Base-by-base conservation (phyloP, 2,888 invertebrate genomes). In the Antitype chi region DNA sequence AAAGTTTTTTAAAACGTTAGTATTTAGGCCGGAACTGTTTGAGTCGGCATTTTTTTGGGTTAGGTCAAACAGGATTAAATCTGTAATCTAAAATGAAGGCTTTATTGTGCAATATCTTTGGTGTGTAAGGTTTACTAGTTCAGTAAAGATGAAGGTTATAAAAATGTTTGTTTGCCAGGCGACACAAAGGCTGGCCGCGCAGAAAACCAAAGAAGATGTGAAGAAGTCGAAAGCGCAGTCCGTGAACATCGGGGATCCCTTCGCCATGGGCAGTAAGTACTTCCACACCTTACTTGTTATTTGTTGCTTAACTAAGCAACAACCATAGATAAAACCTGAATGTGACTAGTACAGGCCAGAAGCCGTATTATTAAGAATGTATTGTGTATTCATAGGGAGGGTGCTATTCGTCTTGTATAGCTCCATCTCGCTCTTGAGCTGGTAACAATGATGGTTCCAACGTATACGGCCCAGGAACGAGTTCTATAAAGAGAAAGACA, bases 171-270 rank as follows among this genome's bases (percentile, higher is more conserved):
- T 52, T 81, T 15, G 0, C 3, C 97, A 99, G 97, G 97, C 97
- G 43, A 98, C 98, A 25, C 99, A 99, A 96, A 97, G 98, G 88
- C 97, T 98, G 90, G 99, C 99, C 8, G 99, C 99, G 15, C 98
- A 98, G 89, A 99, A 99, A 93, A 99, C 99, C 89, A 99, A 98
- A 91, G 99, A 98, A 88, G 98, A 99, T 93, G 97, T 99, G 28
- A 97, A 98, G 88, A 98, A 98, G 92, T 98, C 97, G 55, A 98
- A 98, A 90, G 98, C 98, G 2, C 97, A 97, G 90, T 91, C 91
- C 5, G 91, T 94, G 57, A 92, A 87, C 79, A 92, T 97, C 53
- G 96, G 96, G 0, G 97, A 97, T 85, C 97, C 97, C 0, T 97
- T 97, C 91, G 95, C 97, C 43, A 83, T 93, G 82, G 94, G 89